These are phyloP conservation scores for Platycnemis pennipes DNA, from an alignment of 2,888 invertebrate genomes.

Conservation along the genomic window DNA sequence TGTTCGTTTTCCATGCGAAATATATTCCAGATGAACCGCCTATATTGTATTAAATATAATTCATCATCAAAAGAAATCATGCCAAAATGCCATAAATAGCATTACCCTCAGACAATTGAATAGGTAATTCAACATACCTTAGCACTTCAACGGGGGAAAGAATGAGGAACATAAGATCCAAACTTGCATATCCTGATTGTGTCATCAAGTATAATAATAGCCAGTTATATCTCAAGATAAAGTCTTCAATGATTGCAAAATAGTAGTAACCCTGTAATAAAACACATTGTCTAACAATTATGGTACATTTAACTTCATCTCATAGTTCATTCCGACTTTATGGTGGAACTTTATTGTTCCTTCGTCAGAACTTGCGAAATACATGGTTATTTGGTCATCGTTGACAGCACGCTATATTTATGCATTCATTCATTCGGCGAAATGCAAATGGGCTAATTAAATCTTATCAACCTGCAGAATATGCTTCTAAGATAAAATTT, in stretches of 20 bases:
- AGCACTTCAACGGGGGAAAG: conserved; percentile 93
- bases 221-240: conserved; percentile 96
- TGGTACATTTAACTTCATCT: too few species aligned
- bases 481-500: too few species aligned
- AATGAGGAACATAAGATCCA: conserved; percentile 91
- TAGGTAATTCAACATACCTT: conserved; percentile 82
- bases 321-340: too few species aligned
- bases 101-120: not conserved
- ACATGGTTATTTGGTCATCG: too few species aligned
- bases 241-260: conserved; percentile 97
- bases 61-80: too few species aligned
- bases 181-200: conserved; percentile 87
- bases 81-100: not conserved
- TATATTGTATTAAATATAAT: not conserved
- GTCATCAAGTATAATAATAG: conserved; percentile 91
- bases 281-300: conserved; percentile 18
- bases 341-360: too few species aligned
- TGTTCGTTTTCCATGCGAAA: conserved; percentile 48
- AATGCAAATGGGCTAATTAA: too few species aligned
- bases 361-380: too few species aligned
- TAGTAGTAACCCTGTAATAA: conserved; percentile 92
- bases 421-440: too few species aligned
- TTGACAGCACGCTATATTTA: too few species aligned
- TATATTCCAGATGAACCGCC: conserved; percentile 47
- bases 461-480: too few species aligned